Evolutionary conservation across 1,140 invertebrate species (phyloP), one percentile per base, ranked within the genome.

Genomic region (Chymomyza costata): DNA sequence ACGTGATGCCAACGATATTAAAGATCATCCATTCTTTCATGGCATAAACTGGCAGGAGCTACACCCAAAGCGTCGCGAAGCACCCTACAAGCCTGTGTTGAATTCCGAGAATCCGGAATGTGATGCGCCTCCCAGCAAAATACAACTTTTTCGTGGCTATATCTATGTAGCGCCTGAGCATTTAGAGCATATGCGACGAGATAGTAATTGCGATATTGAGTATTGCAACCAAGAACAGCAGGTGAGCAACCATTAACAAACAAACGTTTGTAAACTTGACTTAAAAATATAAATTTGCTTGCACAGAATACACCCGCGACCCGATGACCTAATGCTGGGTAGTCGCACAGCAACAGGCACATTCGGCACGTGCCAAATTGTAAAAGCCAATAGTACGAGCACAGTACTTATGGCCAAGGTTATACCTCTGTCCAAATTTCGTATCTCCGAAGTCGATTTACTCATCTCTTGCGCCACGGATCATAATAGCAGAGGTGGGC

Each of bases 131-230:
- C 88, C 90, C 2, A 93, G 95, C 85, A 92, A 91, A 67, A 93
- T 95, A 70, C 94, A 94, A 86, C 89, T 96, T 37, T 98, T 97
- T 84, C 91, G 93, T 73, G 89, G 92, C 91, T 98, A 97, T 84
- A 97, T 95, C 0, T 98, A 95, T 87, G 93, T 98, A 11, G 93
- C 96, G 0, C 96, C 96, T 3, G 96, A 95, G 50, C 90, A 64
- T 37, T 47, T 52, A 25, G 10, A 7, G 13, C 32, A 46, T 19
- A 21, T 17, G 7, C 15, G 18, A 11, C 7, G 30, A 17, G 3
- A 11, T 17, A 51, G 38, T 40, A 18, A 52, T 13, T 28, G 11
- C 15, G 13, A 31, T 18, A 8, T 48, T 14, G 50, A 54, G 40
- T 54, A 43, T 39, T 41, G 31, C 30, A 54, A 48, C 37, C 13